A percentile compares a stretch with the other conserved stretches of the same genome.
phyloP scores from a whole-genome alignment of 2,888 invertebrate genomes.

The Alloplasta piceator region DNA sequence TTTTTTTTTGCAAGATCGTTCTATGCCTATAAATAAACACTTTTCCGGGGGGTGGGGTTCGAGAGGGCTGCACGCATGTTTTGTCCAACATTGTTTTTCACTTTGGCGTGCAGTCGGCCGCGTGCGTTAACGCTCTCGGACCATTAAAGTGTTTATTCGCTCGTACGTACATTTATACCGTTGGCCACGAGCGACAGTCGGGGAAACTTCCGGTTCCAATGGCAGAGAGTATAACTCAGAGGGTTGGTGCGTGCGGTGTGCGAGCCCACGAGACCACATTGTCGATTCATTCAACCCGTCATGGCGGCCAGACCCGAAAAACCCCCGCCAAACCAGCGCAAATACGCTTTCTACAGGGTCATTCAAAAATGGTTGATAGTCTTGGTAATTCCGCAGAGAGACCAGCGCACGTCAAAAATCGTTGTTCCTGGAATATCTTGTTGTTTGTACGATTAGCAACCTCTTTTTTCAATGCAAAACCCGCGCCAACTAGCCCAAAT shows the following conservation, averaged over 20 bases:
- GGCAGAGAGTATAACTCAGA: constrained; percentile 50
- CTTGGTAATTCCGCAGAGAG: neutral
- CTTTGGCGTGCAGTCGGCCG: constrained; percentile 29
- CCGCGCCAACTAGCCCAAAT: too few relatives aligned
- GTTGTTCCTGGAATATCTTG: too few relatives aligned
- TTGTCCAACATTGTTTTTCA: constrained; percentile 52
- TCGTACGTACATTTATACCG: constrained; percentile 36
- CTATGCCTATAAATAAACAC: too few relatives aligned
- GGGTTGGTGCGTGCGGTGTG: neutral
- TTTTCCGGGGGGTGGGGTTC: too few relatives aligned
- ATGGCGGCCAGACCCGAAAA: too few relatives aligned
- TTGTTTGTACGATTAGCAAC: too few relatives aligned
- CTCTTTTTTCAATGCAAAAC: too few relatives aligned
- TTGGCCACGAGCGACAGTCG: constrained; percentile 20
- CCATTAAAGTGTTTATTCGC: constrained; percentile 62
- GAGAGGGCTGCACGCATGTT: neutral
- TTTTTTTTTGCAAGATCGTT: neutral
- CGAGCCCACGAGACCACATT: constrained; percentile 46
- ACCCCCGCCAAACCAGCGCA: too few relatives aligned
- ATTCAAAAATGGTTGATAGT: neutral
- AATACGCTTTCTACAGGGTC: constrained; percentile 2
- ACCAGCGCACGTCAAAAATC: too few relatives aligned
- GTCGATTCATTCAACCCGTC: constrained; percentile 45
- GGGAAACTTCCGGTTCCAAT: constrained; percentile 44
- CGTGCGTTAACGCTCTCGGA: constrained; percentile 49